Base-by-base conservation (phyloP, 1,140 invertebrate species). In the Apis mellifera region DNA sequence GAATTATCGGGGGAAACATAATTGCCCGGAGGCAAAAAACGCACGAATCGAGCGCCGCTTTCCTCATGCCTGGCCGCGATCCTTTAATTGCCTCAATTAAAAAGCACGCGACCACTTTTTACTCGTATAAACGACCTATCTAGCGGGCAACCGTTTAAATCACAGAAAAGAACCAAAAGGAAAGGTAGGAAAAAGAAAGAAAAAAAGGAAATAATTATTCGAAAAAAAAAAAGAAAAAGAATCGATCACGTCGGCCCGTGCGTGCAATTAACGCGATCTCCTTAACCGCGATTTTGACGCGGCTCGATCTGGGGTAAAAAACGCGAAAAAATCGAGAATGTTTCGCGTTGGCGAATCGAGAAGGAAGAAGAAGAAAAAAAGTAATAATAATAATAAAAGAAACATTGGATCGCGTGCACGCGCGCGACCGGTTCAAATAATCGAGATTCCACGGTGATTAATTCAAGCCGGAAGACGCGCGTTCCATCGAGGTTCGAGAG, bases 381-480 rank as follows among this genome's bases (percentile, higher is more conserved):
- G 21, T 21, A 32, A 42, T 1, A 42, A 15, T 5, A 42, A 42
- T 42, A 66, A 42, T 42, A 19, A 13, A 4, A 15, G 9, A 5
- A 13, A 21, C 4, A 32, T 32, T 5, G n/a, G 17, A 54, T 26
- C n/a, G 19, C 23, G 48, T 60, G 71, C 71, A 73, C 71, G 32
- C 71, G 71, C 71, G 55, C 71, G 71, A 74, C 71, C 19, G 52
- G 75, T 68, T 78, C 32, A 32, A 75, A 82, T 82, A 82, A 82
- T 82, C 73, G 73, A 26, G 79, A 82, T 76, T 82, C 79, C 79
- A 60, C 65, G 64, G 64, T 82, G 79, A 82, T 82, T 82, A 82
- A 82, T 82, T 68, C 72, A n/a, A 82, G 66, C 52, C 79, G 79
- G 79, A 82, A 82, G 79, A 82, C 54, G 19, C 72, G 79, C 79